Conservation (phyloP, 2,797 vertebrate genomes). For the Psittacula echo region DNA sequence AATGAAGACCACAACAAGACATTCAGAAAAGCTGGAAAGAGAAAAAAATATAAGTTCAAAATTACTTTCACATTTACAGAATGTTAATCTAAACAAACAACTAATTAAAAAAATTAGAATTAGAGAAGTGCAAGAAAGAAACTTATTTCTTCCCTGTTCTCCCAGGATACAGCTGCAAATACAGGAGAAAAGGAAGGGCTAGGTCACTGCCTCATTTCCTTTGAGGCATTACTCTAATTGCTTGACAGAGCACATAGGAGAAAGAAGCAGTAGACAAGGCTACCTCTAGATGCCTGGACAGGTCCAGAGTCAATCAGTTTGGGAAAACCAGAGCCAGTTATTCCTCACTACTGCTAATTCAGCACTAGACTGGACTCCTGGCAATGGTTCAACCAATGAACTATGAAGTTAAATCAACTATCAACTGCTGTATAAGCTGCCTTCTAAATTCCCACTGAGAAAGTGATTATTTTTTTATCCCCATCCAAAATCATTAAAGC, state of each 20-base stretch:
- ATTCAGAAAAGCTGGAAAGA: not conserved
- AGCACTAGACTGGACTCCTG: not conserved
- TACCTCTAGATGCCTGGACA: not conserved
- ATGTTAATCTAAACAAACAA: not conserved
- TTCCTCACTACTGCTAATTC: not conserved
- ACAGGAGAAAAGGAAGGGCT: not conserved
- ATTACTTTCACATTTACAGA: not conserved
- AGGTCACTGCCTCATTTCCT: not conserved
- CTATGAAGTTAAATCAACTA: not conserved
- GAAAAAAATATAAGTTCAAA: not conserved
- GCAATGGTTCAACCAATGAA: not conserved
- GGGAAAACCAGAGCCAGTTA: not conserved
- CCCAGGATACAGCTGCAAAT: not conserved
- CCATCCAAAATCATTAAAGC: not conserved
- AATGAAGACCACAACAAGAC: not conserved
- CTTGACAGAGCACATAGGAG: not conserved
- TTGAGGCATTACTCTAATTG: not conserved
- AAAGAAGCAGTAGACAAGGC: not conserved
- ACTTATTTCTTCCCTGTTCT: not conserved
- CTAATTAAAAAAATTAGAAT: not conserved
- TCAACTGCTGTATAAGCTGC: not conserved
- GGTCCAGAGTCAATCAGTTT: accelerated
- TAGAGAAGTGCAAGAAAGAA: not conserved
- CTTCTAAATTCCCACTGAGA: not conserved
- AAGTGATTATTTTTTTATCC: not conserved